Conservation (phyloP, 2,797 vertebrate genomes). For the Chanos chanos region DNA sequence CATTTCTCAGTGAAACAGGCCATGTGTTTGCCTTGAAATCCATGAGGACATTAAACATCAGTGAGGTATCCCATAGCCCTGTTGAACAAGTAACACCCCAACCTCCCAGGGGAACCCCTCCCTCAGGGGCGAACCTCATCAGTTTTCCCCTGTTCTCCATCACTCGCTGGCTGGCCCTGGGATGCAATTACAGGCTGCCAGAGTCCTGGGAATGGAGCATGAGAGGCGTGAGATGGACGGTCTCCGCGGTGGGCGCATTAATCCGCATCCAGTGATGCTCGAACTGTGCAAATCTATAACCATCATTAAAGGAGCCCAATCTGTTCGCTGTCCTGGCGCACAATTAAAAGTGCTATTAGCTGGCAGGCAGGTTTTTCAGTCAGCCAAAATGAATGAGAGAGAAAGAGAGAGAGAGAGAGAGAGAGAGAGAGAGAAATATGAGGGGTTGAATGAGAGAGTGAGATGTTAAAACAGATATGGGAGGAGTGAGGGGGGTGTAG, state of each 20-base stretch:
- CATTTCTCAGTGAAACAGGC: too few relatives aligned
- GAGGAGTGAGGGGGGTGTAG: conserved; percentile 24
- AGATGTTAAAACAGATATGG: conserved; percentile 9
- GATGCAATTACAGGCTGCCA: too few relatives aligned
- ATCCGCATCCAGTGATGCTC: conserved; percentile 47
- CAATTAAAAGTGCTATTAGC: conserved; percentile 58
- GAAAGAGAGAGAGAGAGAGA: not conserved
- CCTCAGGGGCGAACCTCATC: too few relatives aligned
- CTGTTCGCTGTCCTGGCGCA: conserved; percentile 52
- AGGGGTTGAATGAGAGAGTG: not conserved
- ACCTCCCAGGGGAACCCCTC: too few relatives aligned
- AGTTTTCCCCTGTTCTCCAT: too few relatives aligned
- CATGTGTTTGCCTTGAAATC: too few relatives aligned
- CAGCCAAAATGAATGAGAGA: not conserved
- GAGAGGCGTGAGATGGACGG: conserved; percentile 40
- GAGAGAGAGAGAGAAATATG: conserved; percentile 24
- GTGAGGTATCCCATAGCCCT: too few relatives aligned
- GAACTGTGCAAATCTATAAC: conserved; percentile 54
- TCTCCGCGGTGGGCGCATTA: conserved; percentile 47
- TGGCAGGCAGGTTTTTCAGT: conserved; percentile 39
- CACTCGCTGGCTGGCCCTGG: too few relatives aligned
- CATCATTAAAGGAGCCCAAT: conserved; percentile 64
- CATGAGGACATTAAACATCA: too few relatives aligned
- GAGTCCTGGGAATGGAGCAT: conserved; percentile 36
- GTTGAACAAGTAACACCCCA: too few relatives aligned